phyloP scores from a whole-genome alignment of 2,888 invertebrate species.

The Phorcus lineatus region DNA sequence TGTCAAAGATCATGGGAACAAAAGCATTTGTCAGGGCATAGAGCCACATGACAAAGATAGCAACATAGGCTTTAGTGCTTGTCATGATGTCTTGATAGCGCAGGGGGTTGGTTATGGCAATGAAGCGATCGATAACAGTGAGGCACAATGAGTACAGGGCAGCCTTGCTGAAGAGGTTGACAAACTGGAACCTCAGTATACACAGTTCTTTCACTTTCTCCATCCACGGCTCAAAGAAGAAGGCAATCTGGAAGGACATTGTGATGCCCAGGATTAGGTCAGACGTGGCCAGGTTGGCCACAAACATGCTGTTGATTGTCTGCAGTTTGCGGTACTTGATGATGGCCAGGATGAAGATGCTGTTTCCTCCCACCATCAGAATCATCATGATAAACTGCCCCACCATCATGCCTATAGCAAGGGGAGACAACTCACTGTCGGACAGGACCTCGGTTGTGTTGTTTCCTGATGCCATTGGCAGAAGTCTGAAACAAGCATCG shows the following conservation, averaged over 20 bases:
- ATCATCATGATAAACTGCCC: conserved; percentile 44
- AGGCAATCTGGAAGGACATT: conserved; percentile 50
- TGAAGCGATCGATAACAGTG: conserved; percentile 48
- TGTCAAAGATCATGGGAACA: conserved; percentile 39
- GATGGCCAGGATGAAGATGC: conserved; percentile 48
- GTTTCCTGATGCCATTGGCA: background rate
- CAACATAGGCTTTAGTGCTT: conserved; percentile 35
- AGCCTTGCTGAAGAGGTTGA: conserved; percentile 46
- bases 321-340: conserved; percentile 42
- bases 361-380: conserved; percentile 47
- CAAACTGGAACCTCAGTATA: conserved; percentile 44
- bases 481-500: background rate
- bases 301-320: conserved; percentile 54
- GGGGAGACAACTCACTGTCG: conserved; percentile 14
- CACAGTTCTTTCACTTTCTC: conserved; percentile 44
- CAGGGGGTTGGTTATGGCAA: conserved; percentile 49
- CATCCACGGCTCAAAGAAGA: conserved; percentile 44
- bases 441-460: background rate
- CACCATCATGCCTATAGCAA: conserved; percentile 36
- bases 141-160: conserved; percentile 48
- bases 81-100: conserved; percentile 71
- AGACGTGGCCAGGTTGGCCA: conserved; percentile 54
- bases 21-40: conserved; percentile 37
- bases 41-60: conserved; percentile 43
- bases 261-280: conserved; percentile 54